Conservation (phyloP, 92 coral and sea anemone genomes). For the Ricordea florida region DNA sequence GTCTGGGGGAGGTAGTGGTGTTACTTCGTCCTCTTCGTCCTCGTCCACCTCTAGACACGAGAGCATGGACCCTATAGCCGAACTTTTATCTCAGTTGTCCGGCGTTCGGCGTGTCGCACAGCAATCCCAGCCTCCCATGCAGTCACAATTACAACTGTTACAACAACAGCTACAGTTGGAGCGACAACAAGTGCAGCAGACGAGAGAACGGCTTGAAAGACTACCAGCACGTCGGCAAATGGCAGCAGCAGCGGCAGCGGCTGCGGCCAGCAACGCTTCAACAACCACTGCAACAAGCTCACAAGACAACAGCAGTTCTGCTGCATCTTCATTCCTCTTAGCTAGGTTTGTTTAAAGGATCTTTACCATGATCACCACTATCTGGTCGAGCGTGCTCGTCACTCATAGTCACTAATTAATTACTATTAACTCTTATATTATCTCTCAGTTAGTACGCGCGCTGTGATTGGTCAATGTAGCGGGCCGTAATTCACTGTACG, state of each 20-base stretch:
- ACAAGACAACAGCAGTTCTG: slow-evolving; percentile 72
- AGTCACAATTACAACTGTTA: slow-evolving; percentile 92
- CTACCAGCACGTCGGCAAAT: slow-evolving; percentile 90
- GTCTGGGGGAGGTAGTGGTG: slow-evolving; percentile 65
- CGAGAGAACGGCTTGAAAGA: slow-evolving; percentile 93
- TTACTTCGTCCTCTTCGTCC: slow-evolving; percentile 68
- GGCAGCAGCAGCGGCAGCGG: slow-evolving; percentile 65
- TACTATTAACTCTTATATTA: neutral
- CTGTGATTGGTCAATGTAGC: too few relatives aligned
- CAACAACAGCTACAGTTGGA: slow-evolving; percentile 96
- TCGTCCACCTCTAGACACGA: slow-evolving; percentile 81
- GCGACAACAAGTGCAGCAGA: slow-evolving; percentile 97
- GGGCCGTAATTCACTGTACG: too few relatives aligned
- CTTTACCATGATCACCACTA: neutral
- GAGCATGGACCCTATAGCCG: slow-evolving; percentile 99
- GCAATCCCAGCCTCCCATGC: slow-evolving; percentile 96
- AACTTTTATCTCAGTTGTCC: slow-evolving; percentile 92
- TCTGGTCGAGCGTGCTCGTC: neutral
- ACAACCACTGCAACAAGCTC: slow-evolving; percentile 46
- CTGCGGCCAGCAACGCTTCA: slow-evolving; percentile 60
- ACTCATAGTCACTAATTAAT: neutral
- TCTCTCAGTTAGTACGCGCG: too few relatives aligned
- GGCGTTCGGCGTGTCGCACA: slow-evolving; percentile 98
- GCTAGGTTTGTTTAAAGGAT: slow-evolving; percentile 66
- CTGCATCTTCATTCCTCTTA: slow-evolving; percentile 80